These are phyloP conservation scores for Dendrocincla fuliginosa DNA, from an alignment of 2,797 vertebrate species.

Conservation along the genomic window DNA sequence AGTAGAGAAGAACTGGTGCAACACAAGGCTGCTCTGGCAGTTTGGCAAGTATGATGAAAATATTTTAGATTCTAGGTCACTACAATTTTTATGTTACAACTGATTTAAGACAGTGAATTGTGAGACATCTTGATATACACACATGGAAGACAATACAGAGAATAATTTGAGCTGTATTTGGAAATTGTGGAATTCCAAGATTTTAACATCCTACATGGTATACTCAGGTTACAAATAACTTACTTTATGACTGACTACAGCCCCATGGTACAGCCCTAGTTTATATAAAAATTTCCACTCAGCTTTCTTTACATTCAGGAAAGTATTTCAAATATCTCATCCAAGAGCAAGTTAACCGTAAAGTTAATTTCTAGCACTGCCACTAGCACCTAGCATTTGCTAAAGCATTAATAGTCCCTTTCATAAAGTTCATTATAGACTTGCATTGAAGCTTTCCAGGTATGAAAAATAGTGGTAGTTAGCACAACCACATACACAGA, in stretches of 20 bases:
- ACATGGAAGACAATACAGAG: neutral
- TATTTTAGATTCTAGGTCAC: neutral
- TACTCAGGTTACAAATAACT: neutral
- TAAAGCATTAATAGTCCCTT: neutral
- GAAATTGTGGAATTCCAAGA: neutral
- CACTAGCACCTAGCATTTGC: neutral
- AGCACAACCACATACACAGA: fast-evolving
- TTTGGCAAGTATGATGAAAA: neutral
- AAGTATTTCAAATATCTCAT: neutral
- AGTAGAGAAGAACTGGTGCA: fast-evolving
- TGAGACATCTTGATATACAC: neutral
- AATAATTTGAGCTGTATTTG: neutral
- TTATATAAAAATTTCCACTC: neutral
- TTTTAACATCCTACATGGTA: neutral
- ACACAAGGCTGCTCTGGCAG: neutral
- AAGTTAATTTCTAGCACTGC: neutral
- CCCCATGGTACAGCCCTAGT: neutral
- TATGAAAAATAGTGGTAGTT: neutral
- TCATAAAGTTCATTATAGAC: neutral
- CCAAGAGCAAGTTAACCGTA: neutral
- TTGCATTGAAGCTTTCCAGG: neutral
- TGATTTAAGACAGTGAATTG: neutral
- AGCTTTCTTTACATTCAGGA: neutral
- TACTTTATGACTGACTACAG: neutral
- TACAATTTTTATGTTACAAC: neutral